phyloP scores from a whole-genome alignment of 2,113 vertebrate species.

The Elanoides forficatus region DNA sequence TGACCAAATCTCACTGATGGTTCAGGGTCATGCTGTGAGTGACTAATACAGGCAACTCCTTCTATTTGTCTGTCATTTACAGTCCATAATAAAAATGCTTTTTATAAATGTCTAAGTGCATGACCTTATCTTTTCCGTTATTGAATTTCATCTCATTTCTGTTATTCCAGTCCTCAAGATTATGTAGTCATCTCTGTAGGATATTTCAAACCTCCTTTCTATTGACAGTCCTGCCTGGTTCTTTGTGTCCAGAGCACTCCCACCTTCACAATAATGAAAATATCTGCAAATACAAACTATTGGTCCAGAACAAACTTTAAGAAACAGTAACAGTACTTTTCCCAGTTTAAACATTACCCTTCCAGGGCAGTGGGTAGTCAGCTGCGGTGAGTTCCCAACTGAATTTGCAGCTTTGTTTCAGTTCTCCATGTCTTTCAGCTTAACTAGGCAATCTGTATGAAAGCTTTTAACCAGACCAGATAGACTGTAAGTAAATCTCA shows the following conservation, averaged over 20 bases:
- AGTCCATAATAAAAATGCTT: not conserved
- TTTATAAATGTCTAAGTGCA: not conserved
- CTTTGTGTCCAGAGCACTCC: not conserved
- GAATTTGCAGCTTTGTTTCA: not conserved
- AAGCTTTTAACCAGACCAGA: not conserved
- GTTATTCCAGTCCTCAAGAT: not conserved
- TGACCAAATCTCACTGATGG: not conserved
- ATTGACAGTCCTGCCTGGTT: not conserved
- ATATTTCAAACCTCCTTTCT: not conserved
- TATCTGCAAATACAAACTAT: not conserved
- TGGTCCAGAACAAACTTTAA: not conserved
- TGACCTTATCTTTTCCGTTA: not conserved
- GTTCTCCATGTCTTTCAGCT: not conserved
- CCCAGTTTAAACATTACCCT: not conserved
- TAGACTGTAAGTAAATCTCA: not conserved
- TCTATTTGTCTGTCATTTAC: not conserved
- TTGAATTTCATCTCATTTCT: not conserved
- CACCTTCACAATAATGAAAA: not conserved
- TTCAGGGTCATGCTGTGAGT: not conserved
- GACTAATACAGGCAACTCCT: not conserved
- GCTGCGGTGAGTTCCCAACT: not conserved
- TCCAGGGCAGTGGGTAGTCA: not conserved
- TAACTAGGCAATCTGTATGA: not conserved
- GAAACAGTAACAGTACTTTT: not conserved
- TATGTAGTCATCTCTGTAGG: not conserved